Base-by-base conservation (phyloP, 2,113 vertebrate species). In the Zosterops pallidus region DNA sequence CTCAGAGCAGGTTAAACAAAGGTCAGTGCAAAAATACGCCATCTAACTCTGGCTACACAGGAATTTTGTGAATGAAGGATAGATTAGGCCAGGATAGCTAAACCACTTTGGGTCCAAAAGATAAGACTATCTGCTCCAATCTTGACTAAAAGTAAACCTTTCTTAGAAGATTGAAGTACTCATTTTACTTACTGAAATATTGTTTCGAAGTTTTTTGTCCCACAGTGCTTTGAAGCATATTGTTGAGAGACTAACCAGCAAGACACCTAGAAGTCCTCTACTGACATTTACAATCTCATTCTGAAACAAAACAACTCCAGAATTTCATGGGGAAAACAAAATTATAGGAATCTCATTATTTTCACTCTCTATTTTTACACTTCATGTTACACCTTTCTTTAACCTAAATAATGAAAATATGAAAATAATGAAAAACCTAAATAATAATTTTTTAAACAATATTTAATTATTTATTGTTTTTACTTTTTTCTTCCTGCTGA, bases 1-100 rank as follows among this genome's bases (percentile, higher is more conserved):
- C 49, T 86, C 80, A 64, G 44, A 92, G 64, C 49, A 90, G 96
- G 95, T 97, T 96, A 95, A 96, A 92, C 77, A 96, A 96, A 95
- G 92, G 90, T 96, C 95, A 96, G 44, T 8, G 59, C 41, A 90
- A 62, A 89, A 81, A 59, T 33, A 81, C 35, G 59, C 63, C 59
- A 86, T 70, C 56, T 86, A 88, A 82, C 18, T 81, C 44, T 78
- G 72, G 83, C 52, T 90, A 92, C n/a, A 0, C 39, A 88, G 86
- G 94, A 96, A 95, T 96, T 95, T 74, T 91, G 68, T 96, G 85
- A 96, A 90, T 52, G 88, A 90, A 85, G 55, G 70, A 63, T 83
- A 0, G 0, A 83, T 92, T 81, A 44, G 68, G 39, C 47, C 1
- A 5, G 33, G 53, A 67, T 19, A 80, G 63, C 9, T 69, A 70